Conservation (phyloP, 2,888 invertebrate genomes). For the Prosapia bicincta region DNA sequence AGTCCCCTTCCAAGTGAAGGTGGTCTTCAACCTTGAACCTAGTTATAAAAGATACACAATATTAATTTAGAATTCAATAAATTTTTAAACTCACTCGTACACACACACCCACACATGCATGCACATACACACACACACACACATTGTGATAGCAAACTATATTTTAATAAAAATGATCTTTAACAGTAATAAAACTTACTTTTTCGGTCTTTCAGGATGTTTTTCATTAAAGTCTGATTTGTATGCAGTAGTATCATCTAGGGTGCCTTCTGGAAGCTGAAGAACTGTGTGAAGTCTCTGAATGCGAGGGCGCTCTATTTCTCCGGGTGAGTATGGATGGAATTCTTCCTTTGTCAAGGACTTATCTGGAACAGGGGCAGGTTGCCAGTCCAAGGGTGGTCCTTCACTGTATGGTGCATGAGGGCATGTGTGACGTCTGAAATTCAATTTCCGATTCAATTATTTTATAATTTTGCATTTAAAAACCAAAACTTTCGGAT, state of each 20-base stretch:
- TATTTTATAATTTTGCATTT: too few species aligned
- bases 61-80: too few species aligned
- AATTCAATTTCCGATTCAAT: too few species aligned
- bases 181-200: neutral
- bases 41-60: constrained; percentile 7
- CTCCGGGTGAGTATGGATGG: constrained; percentile 41
- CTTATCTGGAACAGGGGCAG: constrained; percentile 39
- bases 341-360: constrained; percentile 42
- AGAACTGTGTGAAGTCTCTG: constrained; percentile 43
- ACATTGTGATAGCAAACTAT: too few species aligned
- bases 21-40: constrained; percentile 55
- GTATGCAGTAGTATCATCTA: constrained; percentile 57
- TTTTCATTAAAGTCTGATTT: constrained; percentile 63
- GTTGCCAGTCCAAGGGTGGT: constrained; percentile 39
- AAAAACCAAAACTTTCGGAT: too few species aligned
- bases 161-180: too few species aligned
- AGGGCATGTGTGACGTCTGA: constrained; percentile 79
- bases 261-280: constrained; percentile 41
- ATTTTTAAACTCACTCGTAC: too few species aligned
- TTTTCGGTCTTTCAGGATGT: constrained; percentile 54
- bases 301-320: constrained; percentile 43
- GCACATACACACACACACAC: too few species aligned
- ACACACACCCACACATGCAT: too few species aligned
- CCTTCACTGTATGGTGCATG: constrained; percentile 53
- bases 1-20: constrained; percentile 63